phyloP scores from a whole-genome alignment of 2,113 vertebrate genomes.

The Neopipo cinnamomea region DNA sequence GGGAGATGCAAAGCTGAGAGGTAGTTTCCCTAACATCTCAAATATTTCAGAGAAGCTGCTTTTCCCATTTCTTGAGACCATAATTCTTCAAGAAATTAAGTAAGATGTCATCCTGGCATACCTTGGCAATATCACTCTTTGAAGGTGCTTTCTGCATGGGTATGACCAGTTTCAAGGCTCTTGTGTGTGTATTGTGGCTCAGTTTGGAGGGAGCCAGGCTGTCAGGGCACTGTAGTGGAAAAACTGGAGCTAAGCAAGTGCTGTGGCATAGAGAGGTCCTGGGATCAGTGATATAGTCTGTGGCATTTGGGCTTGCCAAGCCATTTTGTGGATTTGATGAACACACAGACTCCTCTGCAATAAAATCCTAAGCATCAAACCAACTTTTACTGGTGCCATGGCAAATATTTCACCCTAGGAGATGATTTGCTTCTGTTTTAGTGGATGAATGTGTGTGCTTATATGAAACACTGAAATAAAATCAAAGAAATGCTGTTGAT shows the following conservation, averaged over 20 bases:
- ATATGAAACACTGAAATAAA: constrained; percentile 42
- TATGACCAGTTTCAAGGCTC: not conserved
- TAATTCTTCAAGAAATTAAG: not conserved
- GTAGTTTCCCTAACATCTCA: not conserved
- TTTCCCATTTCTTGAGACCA: not conserved
- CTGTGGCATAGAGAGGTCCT: not conserved
- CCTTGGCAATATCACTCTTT: not conserved
- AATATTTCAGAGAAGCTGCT: not conserved
- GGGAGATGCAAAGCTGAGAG: not conserved
- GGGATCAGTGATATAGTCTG: not conserved
- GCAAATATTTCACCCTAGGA: not conserved
- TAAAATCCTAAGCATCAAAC: not conserved
- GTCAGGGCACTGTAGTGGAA: not conserved
- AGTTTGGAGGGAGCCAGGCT: not conserved
- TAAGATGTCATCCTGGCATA: not conserved
- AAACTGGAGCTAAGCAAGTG: not conserved
- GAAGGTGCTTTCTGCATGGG: not conserved
- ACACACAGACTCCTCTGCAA: not conserved
- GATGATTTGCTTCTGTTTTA: constrained; percentile 11
- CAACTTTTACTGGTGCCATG: not conserved
- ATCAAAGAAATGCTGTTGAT: constrained; percentile 24
- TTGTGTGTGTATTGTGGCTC: rapidly evolving
- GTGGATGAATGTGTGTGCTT: not conserved
- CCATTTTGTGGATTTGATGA: not conserved
- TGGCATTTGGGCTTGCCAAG: not conserved